Evolutionary conservation across 2,797 vertebrate species (phyloP), one percentile per base, ranked within the genome.

Genomic region (Numenius phaeopus): DNA sequence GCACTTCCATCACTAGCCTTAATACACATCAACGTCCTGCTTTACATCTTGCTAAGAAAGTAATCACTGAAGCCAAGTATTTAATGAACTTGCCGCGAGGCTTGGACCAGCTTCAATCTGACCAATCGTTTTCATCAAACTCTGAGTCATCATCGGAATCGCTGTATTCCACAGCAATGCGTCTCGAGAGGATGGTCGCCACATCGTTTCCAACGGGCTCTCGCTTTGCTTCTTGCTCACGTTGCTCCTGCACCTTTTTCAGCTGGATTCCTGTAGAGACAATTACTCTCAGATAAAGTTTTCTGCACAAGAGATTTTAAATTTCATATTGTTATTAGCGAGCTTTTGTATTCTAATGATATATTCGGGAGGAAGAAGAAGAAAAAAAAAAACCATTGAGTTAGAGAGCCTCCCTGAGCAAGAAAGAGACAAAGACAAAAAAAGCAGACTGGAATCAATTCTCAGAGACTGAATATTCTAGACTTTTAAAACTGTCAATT

Each of bases 191-290:
- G 96, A 99, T 99, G 59, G 99, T 99, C 55, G 99, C 99, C 96
- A 99, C 99, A 1, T 99, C 99, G 1, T 99, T 99, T 29, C 99
- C 99, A 0, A 99, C 99, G 0, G 99, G 99, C 94, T 99, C 99
- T 3, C 98, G 98, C 98, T 99, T 99, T 2, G 99, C 99, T 98
- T 99, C 99, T 96, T 99, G 99, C 92, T 99, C 99, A 50, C 99
- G 99, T 92, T 99, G 99, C 96, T 99, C 99, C 97, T 99, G 99
- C 39, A 99, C 99, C 96, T 99, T 99, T 90, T 99, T 99, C 97
- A 99, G 94, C 97, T 99, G 99, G 87, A 99, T 99, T 94, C 99
- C 99, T 99, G 91, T 34, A 81, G 76, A 87, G 83, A 83, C 13
- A 93, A 42, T 1, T 2, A 61, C 44, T 14, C 24, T 88, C 30